Percentiles rank a stretch among this genome's conserved stretches.
Conservation (phyloP, 2,113 vertebrate genomes). For the Haliaeetus leucogaster region DNA sequence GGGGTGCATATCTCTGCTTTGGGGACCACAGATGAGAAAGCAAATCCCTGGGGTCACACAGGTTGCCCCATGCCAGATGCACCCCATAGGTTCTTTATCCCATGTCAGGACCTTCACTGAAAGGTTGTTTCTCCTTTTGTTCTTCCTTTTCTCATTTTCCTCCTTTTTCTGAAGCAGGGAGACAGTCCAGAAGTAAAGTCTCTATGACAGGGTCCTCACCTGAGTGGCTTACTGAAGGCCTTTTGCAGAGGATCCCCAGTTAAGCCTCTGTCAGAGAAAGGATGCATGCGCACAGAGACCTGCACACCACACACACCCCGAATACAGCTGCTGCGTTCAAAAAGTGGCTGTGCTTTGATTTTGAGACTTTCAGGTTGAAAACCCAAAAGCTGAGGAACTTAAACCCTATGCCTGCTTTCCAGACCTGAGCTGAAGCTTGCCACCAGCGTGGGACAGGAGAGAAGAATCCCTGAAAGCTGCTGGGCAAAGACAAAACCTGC, state of each 20-base stretch:
- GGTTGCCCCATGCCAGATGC: rapidly evolving
- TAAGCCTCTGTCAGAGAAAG: background rate
- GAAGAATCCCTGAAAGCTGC: background rate
- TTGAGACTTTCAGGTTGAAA: background rate
- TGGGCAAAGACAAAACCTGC: background rate
- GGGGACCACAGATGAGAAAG: background rate
- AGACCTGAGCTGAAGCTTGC: background rate
- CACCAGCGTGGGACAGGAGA: background rate
- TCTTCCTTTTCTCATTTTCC: background rate
- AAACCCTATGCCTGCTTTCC: background rate
- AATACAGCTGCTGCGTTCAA: background rate
- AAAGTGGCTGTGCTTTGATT: background rate
- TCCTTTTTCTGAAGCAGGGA: background rate
- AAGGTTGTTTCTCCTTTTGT: background rate
- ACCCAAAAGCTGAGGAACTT: background rate
- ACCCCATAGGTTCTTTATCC: background rate
- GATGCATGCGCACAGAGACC: background rate
- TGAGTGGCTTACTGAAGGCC: rapidly evolving
- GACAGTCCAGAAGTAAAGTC: rapidly evolving
- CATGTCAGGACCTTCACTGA: rapidly evolving
- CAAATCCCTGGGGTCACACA: background rate
- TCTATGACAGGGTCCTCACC: background rate
- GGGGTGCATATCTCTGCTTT: rapidly evolving
- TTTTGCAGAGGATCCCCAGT: background rate
- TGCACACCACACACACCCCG: rapidly evolving